Evolutionary conservation across 2,888 invertebrate species (phyloP), one percentile per base, ranked within the genome.

Genomic region (Rhagonycha lutea): DNA sequence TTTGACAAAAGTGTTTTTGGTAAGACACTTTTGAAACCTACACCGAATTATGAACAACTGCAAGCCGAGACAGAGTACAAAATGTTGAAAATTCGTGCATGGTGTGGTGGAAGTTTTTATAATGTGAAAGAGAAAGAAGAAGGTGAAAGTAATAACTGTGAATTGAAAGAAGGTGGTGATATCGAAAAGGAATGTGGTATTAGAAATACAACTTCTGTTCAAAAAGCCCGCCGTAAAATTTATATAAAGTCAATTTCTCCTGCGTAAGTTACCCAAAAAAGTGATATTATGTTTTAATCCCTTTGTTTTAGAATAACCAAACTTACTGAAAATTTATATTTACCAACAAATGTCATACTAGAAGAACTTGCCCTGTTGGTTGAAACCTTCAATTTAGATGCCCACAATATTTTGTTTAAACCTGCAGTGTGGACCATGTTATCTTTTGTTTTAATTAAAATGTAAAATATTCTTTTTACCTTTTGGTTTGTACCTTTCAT

Each of bases 361-460:
- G 80, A 83, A n/a, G 90, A 91, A 82, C 85, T 91, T 0, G 85
- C 89, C 47, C 82, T 88, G 68, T 87, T 94, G 70, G 90, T 93
- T 0, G 91, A 90, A 79, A 93, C 93, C 29, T 93, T 94, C 83
- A 91, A 91, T 79, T 88, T 95, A 68, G 91, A 91, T 80, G 91
- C 94, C 1, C 89, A 92, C 80, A 95, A 94, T 84, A 92, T 95
- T 32, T 90, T 92, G 83, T 93, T 94, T 83, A 93, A 92, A 85
- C 92, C 93, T 0, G 87, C 90, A 12, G 92, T 94, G 82, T 94
- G 94, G 94, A 92, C 90, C 76, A 87, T 94, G 26, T 91, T 94
- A 74, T 91, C 92, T 4, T 88, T 94, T n/a, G 87, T 94, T 61
- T 89, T 94, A 61, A 90, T 94, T 23, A 92, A 92, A 86, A 88